phyloP scores from a whole-genome alignment of 2,888 invertebrate genomes.

The Polylopha cassiicola region DNA sequence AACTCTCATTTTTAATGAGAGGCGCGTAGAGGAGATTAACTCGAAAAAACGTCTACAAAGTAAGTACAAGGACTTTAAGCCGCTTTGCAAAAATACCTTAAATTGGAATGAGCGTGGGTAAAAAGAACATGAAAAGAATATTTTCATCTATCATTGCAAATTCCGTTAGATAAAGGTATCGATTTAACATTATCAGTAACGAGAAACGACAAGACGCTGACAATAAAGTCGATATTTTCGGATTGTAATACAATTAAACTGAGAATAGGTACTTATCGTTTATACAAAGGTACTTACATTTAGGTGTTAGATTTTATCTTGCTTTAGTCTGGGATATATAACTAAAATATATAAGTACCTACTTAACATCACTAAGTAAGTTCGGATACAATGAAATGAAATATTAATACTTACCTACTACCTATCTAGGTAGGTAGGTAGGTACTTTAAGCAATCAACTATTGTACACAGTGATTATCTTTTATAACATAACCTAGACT shows the following conservation, averaged over 20 bases:
- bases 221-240: slow-evolving; percentile 19
- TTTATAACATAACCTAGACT: too few species aligned
- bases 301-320: too few species aligned
- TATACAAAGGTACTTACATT: too few species aligned
- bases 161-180: slow-evolving; percentile 15
- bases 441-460: too few species aligned
- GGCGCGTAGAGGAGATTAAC: slow-evolving; percentile 17
- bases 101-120: slow-evolving; percentile 20
- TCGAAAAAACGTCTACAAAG: slow-evolving; percentile 14
- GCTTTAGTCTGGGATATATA: too few species aligned
- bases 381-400: too few species aligned
- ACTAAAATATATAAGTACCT: too few species aligned
- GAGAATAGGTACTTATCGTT: slow-evolving; percentile 8
- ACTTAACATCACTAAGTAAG: too few species aligned
- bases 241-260: slow-evolving; percentile 25
- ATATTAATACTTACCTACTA: too few species aligned
- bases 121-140: slow-evolving; percentile 12
- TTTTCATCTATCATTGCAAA: slow-evolving; percentile 16
- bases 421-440: too few species aligned
- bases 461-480: too few species aligned
- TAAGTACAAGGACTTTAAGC: slow-evolving; percentile 16
- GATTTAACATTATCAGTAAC: slow-evolving; percentile 22
- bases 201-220: slow-evolving; percentile 14
- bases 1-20: slow-evolving; percentile 21
- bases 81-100: slow-evolving; percentile 18